phyloP scores from a whole-genome alignment of 1,140 invertebrate species.

The Melipona quadrifasciata region DNA sequence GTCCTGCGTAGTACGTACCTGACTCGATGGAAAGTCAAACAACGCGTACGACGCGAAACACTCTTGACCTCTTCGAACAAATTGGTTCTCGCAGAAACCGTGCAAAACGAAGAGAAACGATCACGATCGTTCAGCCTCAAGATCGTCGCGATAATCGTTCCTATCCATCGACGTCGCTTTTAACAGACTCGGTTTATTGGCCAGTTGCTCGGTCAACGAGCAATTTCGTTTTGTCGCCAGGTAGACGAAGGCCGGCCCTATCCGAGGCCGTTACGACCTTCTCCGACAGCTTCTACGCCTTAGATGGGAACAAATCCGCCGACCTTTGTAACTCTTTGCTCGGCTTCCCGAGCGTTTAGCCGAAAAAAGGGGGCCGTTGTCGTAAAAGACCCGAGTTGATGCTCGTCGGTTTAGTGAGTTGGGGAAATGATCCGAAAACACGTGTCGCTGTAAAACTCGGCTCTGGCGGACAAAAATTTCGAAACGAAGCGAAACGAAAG shows the following conservation, averaged over 20 bases:
- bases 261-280: constrained; percentile 36
- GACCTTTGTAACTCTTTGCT: constrained; percentile 43
- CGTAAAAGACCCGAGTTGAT: constrained; percentile 39
- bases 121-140: constrained; percentile 27
- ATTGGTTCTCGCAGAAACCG: not conserved
- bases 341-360: constrained; percentile 25
- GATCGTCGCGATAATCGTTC: constrained; percentile 14
- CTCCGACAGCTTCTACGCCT: constrained; percentile 48
- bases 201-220: constrained; percentile 67
- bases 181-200: constrained; percentile 67
- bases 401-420: not conserved
- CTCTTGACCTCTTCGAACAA: not conserved
- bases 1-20: too few species aligned
- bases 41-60: too few species aligned
- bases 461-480: not conserved
- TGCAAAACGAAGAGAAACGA: not conserved
- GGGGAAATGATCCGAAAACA: not conserved
- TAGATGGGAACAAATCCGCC: constrained; percentile 49
- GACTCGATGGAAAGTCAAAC: too few species aligned
- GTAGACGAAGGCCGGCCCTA: constrained; percentile 61
- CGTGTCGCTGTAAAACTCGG: constrained; percentile 14
- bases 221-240: constrained; percentile 61
- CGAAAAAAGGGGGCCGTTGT: not conserved
- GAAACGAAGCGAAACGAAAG: not conserved
- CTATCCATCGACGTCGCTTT: constrained; percentile 26